phyloP scores from a whole-genome alignment of 1,140 invertebrate species.

The Bombus sylvicola region DNA sequence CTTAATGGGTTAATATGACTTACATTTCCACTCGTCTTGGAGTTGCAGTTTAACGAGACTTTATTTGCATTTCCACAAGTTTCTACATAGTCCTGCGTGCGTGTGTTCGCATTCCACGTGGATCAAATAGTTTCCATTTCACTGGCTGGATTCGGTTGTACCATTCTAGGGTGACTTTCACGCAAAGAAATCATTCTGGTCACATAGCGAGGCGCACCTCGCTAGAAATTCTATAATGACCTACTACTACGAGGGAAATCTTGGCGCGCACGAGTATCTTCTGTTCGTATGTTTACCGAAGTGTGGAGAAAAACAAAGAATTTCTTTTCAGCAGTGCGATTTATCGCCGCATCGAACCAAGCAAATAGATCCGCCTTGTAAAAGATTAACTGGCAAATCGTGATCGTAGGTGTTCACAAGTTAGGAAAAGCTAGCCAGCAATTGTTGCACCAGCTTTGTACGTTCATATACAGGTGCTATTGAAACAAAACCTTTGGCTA shows the following conservation, averaged over 20 bases:
- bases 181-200: slow-evolving; percentile 68
- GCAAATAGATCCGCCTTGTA: background rate
- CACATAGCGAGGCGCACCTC: slow-evolving; percentile 62
- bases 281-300: slow-evolving; percentile 11
- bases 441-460: background rate
- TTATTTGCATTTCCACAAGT: background rate
- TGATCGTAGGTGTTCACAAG: background rate
- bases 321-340: background rate
- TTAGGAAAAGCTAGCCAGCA: background rate
- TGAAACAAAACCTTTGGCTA: slow-evolving; percentile 11
- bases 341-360: background rate
- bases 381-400: no score
- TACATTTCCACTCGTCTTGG: background rate
- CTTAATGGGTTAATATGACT: background rate
- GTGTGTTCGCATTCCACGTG: slow-evolving; percentile 47
- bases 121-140: slow-evolving; percentile 66
- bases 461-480: background rate
- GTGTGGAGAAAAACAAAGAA: slow-evolving; percentile 18
- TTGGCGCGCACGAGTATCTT: slow-evolving; percentile 18
- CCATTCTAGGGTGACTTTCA: slow-evolving; percentile 62
- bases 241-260: slow-evolving; percentile 45
- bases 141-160: slow-evolving; percentile 59
- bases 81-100: background rate
- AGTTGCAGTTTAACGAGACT: background rate
- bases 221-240: slow-evolving; percentile 65